Evolutionary conservation across 2,113 vertebrate species (phyloP), one percentile per base, ranked within the genome.

Genomic region (Clupea harengus): DNA sequence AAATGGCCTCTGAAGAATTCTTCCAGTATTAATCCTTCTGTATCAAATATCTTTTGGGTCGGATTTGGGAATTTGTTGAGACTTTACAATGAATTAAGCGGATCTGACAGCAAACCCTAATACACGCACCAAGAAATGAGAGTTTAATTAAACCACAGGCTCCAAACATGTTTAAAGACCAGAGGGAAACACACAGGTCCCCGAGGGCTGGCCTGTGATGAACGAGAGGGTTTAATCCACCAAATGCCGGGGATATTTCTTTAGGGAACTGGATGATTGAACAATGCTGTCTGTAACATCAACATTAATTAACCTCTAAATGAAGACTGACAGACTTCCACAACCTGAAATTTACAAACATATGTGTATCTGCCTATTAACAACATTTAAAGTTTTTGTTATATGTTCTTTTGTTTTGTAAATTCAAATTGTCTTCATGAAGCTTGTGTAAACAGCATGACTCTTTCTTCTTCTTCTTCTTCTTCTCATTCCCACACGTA

Each of bases 211-310:
- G 72, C 28, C 28, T 39, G 28, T 78, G 11, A 32, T 78, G 20
- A 78, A 78, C 39, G 72, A 75, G 28, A 32, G 64, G 72, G 10
- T 78, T 78, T 78, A 78, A 78, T 39, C 28, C 72, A 78, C 1
- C 28, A 78, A 78, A 78, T 78, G 72, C 28, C 17, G 72, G 32
- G 72, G 28, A 78, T 78, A 78, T 78, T 78, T 39, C 72, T 78
- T 78, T 28, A 78, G 64, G 64, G 64, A 72, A 17, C 72, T 78
- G 72, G 72, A 17, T 78, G 9, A 5, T 78, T 78, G 32, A 39
- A 78, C 72, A 78, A 32, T 78, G 28, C 18, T 78, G 72, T 78
- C 72, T 44, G 32, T 17, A 78, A 39, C 11, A 78, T 78, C 72
- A 78, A 78, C 28, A 32, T 6, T 78, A 78, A 78, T 78, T 78